These are phyloP conservation scores for Reticulitermes speratus DNA, from an alignment of 1,140 invertebrate genomes.

Conservation along the genomic window DNA sequence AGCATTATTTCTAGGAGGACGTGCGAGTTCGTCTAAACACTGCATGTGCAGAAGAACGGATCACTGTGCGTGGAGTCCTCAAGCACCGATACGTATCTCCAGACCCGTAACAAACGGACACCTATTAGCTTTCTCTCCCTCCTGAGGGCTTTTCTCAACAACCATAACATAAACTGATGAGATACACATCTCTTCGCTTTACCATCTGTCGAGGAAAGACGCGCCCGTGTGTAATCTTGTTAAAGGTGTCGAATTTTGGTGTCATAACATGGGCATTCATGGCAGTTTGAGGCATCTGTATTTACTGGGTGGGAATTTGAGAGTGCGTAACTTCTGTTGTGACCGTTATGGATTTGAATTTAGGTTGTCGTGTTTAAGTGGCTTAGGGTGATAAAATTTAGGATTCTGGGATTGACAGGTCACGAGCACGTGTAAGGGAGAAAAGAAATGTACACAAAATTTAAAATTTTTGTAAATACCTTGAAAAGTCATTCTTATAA, in stretches of 20 bases:
- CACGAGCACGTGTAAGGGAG: too few relatives aligned
- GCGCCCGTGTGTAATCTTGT: not conserved
- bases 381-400: too few relatives aligned
- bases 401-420: too few relatives aligned
- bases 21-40: not conserved
- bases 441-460: too few relatives aligned
- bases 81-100: not conserved
- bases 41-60: not conserved
- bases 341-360: too few relatives aligned
- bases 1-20: too few relatives aligned
- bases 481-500: too few relatives aligned
- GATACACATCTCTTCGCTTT: not conserved
- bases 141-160: not conserved
- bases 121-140: not conserved
- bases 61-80: not conserved
- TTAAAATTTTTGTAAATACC: too few relatives aligned
- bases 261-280: not conserved
- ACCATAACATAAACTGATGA: constrained; percentile 9
- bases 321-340: too few relatives aligned
- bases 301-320: not conserved
- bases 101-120: not conserved
- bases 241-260: constrained; percentile 4
- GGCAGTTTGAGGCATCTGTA: not conserved
- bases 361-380: too few relatives aligned
- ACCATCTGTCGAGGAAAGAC: not conserved